phyloP scores from a whole-genome alignment of 2,113 vertebrate species.

The Mesembrinibis cayennensis region DNA sequence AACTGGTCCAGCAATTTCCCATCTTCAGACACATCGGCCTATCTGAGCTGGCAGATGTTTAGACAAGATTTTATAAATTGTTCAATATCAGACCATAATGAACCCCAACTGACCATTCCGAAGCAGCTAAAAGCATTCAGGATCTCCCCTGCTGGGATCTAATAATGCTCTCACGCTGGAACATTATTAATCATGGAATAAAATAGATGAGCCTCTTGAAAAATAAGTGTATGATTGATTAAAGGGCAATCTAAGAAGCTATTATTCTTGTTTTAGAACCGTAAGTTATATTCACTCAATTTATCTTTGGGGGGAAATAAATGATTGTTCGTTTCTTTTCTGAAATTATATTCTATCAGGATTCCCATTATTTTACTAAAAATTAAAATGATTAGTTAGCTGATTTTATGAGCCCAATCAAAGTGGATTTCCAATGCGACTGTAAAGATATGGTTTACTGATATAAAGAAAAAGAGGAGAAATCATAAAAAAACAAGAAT shows the following conservation, averaged over 20 bases:
- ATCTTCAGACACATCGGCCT: constrained; percentile 82
- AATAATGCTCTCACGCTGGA: constrained; percentile 85
- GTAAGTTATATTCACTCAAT: constrained; percentile 86
- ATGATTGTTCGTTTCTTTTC: constrained; percentile 75
- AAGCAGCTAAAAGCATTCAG: constrained; percentile 87
- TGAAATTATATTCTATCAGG: constrained; percentile 69
- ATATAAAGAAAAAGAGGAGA: not conserved
- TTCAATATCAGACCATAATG: constrained; percentile 94
- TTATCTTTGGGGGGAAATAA: constrained; percentile 83
- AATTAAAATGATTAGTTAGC: constrained; percentile 47
- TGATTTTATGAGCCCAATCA: constrained; percentile 52
- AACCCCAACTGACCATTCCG: constrained; percentile 95
- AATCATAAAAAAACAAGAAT: not conserved
- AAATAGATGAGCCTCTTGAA: constrained; percentile 91
- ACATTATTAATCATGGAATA: constrained; percentile 91
- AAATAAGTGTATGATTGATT: constrained; percentile 94
- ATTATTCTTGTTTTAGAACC: constrained; percentile 87
- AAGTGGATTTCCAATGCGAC: not conserved
- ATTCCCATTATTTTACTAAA: constrained; percentile 65
- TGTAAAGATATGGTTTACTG: not conserved
- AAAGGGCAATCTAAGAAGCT: constrained; percentile 88
- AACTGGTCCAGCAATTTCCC: constrained; percentile 87
- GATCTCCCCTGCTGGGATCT: constrained; percentile 88
- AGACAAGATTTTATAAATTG: constrained; percentile 99
- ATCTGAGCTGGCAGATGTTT: constrained; percentile 97